Percentiles rank a stretch among this genome's conserved stretches.
Conservation (phyloP, 1,140 invertebrate species). For the Diorhabda carinulata region DNA sequence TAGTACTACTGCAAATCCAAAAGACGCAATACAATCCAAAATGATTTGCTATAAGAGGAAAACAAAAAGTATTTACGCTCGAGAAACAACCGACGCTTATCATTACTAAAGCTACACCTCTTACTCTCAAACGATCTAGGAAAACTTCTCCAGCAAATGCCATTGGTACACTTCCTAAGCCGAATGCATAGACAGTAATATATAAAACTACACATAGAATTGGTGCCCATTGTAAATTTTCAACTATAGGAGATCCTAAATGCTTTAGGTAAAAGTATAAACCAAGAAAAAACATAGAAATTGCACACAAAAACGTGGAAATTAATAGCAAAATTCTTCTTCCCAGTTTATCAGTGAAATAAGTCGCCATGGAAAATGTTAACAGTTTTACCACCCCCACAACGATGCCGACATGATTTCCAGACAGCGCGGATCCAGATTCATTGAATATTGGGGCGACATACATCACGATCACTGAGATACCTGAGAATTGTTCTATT, state of each 20-base stretch:
- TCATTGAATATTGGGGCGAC: constrained; percentile 3
- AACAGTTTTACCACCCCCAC: constrained; percentile 74
- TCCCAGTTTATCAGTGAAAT: constrained; percentile 60
- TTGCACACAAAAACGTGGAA: constrained; percentile 62
- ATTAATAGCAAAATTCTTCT: constrained; percentile 67
- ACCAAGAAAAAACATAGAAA: constrained; percentile 51
- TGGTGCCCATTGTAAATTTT: constrained; percentile 40
- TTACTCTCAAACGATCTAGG: neutral
- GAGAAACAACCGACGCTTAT: neutral
- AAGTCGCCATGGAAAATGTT: constrained; percentile 65
- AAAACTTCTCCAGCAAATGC: neutral
- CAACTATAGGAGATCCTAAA: constrained; percentile 48
- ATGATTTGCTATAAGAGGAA: neutral
- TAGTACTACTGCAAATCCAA: neutral
- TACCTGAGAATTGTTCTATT: constrained; percentile 75
- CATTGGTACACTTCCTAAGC: neutral
- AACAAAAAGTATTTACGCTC: neutral
- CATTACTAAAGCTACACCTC: neutral
- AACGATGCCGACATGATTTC: constrained; percentile 77
- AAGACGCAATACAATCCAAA: neutral
- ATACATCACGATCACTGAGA: constrained; percentile 38
- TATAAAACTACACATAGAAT: constrained; percentile 2
- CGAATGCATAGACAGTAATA: constrained; percentile 3
- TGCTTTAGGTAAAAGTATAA: constrained; percentile 59
- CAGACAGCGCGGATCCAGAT: neutral